Evolutionary conservation across 2,888 invertebrate genomes (phyloP), one percentile per base, ranked within the genome.

Genomic region (Folsomia candida): DNA sequence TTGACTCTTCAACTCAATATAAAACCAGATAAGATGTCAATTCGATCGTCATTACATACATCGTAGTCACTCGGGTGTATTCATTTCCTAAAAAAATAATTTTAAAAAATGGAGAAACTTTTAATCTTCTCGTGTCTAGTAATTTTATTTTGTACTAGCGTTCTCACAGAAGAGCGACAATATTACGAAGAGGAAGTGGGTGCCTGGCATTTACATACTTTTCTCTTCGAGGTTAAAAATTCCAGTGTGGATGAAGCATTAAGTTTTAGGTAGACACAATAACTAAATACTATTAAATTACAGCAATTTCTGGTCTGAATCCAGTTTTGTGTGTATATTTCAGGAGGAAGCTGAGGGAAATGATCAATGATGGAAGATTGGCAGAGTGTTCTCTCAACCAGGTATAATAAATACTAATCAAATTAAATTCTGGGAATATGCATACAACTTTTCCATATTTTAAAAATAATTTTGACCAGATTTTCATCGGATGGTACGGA

Each of bases 181-280:
- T 60, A 60, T 18, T 60, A 24, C 18, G 26, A 60, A 20, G 69
- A 69, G 24, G 72, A 72, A 60, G 69, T 72, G 47, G 72, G 69
- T 11, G 72, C 72, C 0, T 72, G 72, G 72, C 72, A 72, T 67
- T 51, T 72, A 18, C 72, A 72, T 27, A 69, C 69, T 22, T 72
- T 63, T 67, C 67, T 72, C 11, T 69, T 72, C n/a, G 72, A 72
- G 59, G 26, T 72, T 2, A 72, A 72, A 18, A 22, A 68, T 1
- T 66, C 58, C 18, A 72, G 68, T 27, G 63, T 63, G 18, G 54
- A 62, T 20, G 72, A 72, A 57, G 72, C 72, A 14, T 24, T 69
- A 24, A 37, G 26, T 29, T 70, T 70, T 1, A 54, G 72, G 67
- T 69, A 65, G 25, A 9, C 11, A 37, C 6, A 28, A 37, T 14